Percentiles rank a stretch among this genome's conserved stretches.
These are phyloP conservation scores for Papilio elwesi DNA, from an alignment of 2,888 invertebrate species.

Conservation along the genomic window DNA sequence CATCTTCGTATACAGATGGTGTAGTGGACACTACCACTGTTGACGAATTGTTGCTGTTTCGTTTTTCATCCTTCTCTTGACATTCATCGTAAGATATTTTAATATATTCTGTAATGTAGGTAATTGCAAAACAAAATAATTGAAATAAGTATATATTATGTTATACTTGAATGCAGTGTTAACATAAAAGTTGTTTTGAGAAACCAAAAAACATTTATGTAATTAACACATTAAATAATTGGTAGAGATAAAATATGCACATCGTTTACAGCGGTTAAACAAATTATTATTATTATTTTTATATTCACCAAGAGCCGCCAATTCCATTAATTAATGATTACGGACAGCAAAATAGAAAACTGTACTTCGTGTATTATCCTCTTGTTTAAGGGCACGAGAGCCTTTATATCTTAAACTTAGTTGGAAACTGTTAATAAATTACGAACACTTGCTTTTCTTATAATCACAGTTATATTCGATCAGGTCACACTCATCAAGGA, in stretches of 20 bases:
- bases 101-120: conserved; percentile 27
- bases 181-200: no score
- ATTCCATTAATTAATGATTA: no score
- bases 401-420: conserved; percentile 28
- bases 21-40: neutral
- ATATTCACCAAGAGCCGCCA: neutral
- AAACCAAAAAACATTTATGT: no score
- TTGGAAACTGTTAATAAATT: conserved; percentile 10
- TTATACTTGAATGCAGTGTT: no score
- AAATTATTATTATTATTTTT: no score
- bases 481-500: conserved; percentile 69
- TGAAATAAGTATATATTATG: no score
- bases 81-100: conserved; percentile 28
- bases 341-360: neutral
- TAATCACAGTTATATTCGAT: conserved; percentile 68
- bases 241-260: no score
- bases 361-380: neutral
- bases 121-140: neutral
- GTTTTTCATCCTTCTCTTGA: neutral
- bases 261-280: no score
- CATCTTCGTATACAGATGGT: neutral
- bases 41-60: neutral
- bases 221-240: no score
- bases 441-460: conserved; percentile 49
- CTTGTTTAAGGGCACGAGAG: neutral